Evolutionary conservation across 2,113 vertebrate genomes (phyloP).

Genomic region (Antennarius striatus): DNA sequence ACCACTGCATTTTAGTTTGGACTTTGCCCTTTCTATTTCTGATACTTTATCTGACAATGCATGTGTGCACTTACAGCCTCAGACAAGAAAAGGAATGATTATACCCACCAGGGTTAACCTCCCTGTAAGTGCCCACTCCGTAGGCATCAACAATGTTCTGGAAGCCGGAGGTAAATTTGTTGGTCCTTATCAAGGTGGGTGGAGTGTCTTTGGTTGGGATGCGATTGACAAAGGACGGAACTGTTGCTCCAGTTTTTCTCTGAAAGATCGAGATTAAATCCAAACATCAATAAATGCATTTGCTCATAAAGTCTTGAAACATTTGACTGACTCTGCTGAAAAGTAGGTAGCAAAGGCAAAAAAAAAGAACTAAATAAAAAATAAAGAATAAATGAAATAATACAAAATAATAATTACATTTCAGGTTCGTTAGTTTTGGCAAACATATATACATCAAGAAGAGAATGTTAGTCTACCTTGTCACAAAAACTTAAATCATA

Average conservation of each 20-base stretch:
- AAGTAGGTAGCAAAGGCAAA: background rate
- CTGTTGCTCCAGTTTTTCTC: slow-evolving; percentile 88
- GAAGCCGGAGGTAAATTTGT: slow-evolving; percentile 96
- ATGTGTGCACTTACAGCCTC: background rate
- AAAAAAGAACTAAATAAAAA: background rate
- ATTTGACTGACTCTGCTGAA: background rate
- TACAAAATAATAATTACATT: no score
- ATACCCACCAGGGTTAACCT: slow-evolving; percentile 93
- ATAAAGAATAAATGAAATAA: no score
- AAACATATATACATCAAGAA: no score
- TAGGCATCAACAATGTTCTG: slow-evolving; percentile 98
- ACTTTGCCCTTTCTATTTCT: background rate
- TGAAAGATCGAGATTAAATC: slow-evolving; percentile 56
- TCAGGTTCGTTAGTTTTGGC: background rate
- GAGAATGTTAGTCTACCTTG: no score
- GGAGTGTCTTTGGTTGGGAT: slow-evolving; percentile 92
- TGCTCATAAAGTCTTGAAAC: background rate
- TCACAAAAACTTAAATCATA: no score
- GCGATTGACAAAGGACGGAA: slow-evolving; percentile 94
- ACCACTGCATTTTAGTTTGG: background rate
- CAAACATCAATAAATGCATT: slow-evolving; percentile 1
- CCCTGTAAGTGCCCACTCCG: slow-evolving; percentile 90
- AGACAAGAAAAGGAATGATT: background rate
- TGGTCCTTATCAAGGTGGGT: slow-evolving; percentile 92
- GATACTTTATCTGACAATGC: background rate